Evolutionary conservation across 2,113 vertebrate species (phyloP), one percentile per base, ranked within the genome.

Genomic region (Arizona elegans): DNA sequence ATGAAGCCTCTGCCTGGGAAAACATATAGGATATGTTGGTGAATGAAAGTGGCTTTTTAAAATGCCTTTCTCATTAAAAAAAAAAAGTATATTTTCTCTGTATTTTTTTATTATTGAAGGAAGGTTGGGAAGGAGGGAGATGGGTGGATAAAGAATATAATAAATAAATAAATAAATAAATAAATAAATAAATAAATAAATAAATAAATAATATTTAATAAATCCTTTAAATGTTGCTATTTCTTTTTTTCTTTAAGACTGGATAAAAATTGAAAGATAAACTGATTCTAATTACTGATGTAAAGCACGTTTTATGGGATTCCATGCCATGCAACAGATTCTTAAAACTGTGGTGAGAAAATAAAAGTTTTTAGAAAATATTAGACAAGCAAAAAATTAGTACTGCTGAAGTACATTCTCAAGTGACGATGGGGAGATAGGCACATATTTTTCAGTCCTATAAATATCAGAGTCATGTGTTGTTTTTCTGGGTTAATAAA

Each of bases 391-490:
- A 47, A 92, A 21, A 59, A 12, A 55, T 1, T 90, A 87, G 75
- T 86, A 43, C 52, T 56, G 23, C 90, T 95, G 70, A 29, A 70
- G 65, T 92, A 56, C 86, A 92, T 87, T 94, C 1, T 86, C 90
- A 15, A 13, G 88, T 38, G 19, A 17, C 23, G 7, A 29, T 24
- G n/a, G 87, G 91, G 65, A 8, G 87, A n/a, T 1, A 58, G 0
- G 88, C 0, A 0, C 92, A 94, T 94, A 91, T 95, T 92, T 90
- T 90, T 59, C 24, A 96, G 19, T 87, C 90, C 96, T 94, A 94
- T 95, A 97, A 95, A 95, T 96, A 96, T 95, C 97, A 94, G 94
- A 97, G 95, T 58, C 55, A 92, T 52, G 43, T 91, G 70, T 47
- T 97, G 50, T 87, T 96, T 96, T 96, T 90, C 92, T 95, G 91